Conservation (phyloP, 2,797 vertebrate genomes). For the Amphiprion clarkii region DNA sequence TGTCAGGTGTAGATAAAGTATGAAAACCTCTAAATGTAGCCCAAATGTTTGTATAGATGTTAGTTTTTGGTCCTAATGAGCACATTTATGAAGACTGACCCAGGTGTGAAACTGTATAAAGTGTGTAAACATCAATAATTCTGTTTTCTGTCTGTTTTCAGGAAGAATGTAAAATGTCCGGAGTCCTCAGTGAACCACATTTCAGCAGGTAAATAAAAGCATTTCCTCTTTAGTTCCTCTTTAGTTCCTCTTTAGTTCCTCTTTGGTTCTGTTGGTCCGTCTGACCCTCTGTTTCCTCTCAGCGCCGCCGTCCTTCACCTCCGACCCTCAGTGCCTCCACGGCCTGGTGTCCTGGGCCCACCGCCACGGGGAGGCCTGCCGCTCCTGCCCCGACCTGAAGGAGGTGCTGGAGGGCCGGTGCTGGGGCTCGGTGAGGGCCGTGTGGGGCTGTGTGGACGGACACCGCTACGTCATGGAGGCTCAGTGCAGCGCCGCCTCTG, state of each 20-base stretch:
- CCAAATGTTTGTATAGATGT: too few species aligned
- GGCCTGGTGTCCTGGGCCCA: constrained; percentile 93
- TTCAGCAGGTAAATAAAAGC: constrained; percentile 63
- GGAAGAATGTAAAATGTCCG: constrained; percentile 61
- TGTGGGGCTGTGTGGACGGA: constrained; percentile 91
- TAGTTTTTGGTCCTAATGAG: too few species aligned
- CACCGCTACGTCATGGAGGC: constrained; percentile 92
- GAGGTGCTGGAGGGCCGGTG: constrained; percentile 90
- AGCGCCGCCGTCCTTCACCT: constrained; percentile 79
- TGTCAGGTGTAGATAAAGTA: too few species aligned
- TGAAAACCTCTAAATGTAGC: too few species aligned
- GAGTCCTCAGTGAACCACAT: constrained; percentile 47
- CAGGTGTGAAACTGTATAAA: neutral
- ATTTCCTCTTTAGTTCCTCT: neutral
- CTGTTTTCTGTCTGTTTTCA: constrained; percentile 54
- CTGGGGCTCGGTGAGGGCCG: constrained; percentile 87
- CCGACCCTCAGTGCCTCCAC: constrained; percentile 89
- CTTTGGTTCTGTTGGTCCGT: neutral
- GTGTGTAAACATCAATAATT: neutral
- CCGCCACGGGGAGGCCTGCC: constrained; percentile 87
- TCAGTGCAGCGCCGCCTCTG: constrained; percentile 1
- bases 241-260: neutral
- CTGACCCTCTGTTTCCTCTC: neutral
- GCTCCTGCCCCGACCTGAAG: constrained; percentile 87
- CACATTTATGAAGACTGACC: fast-evolving